Percentiles rank a stretch among this genome's conserved stretches.
Evolutionary conservation across 1,140 invertebrate genomes (phyloP).

Genomic region (Diplogasteroides magnus): DNA sequence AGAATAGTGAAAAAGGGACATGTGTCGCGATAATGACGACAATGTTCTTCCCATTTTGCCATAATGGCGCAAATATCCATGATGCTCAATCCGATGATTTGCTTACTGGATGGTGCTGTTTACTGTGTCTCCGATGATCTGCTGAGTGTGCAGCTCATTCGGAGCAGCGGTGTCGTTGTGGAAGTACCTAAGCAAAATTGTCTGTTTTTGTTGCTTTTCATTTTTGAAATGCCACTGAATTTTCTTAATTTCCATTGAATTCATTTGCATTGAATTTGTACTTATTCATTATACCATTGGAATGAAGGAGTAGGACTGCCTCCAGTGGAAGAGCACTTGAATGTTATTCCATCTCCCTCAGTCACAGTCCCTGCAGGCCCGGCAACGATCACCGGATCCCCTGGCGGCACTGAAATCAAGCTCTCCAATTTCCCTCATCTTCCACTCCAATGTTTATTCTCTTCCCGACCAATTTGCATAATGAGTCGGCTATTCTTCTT

Average conservation of each 20-base stretch:
- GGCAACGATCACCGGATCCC: slow-evolving; percentile 15
- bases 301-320: slow-evolving; percentile 24
- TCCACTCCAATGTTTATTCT: not conserved
- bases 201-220: no score
- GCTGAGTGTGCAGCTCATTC: slow-evolving; percentile 1
- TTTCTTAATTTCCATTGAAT: no score
- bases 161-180: slow-evolving; percentile 7
- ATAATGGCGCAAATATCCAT: no score
- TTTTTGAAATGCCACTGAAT: no score
- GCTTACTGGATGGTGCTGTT: slow-evolving; percentile 14
- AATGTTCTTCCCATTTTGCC: no score
- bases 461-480: not conserved
- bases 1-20: no score
- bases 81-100: no score
- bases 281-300: slow-evolving; percentile 7
- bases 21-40: no score
- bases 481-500: not conserved
- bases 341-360: slow-evolving; percentile 21
- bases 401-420: slow-evolving; percentile 27
- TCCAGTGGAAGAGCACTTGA: slow-evolving; percentile 23
- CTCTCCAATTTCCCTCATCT: slow-evolving; percentile 2
- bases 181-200: slow-evolving; percentile 2
- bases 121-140: not conserved
- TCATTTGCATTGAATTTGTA: no score
- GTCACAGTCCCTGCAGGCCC: slow-evolving; percentile 15